Conservation (phyloP, 92 coral and sea anemone genomes). For the Zoanthus sansibaricus region DNA sequence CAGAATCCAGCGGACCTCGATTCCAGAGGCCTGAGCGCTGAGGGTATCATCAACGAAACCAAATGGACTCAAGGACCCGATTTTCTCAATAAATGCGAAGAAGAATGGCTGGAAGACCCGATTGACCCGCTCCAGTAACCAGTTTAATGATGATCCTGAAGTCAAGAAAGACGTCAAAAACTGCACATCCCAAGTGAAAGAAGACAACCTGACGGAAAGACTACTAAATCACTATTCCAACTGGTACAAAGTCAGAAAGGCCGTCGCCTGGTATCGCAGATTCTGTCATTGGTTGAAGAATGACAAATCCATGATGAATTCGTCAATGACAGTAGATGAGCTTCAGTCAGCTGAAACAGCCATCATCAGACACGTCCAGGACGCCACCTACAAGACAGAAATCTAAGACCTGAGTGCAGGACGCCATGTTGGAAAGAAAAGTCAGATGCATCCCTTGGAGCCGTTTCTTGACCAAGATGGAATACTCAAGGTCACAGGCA, state of each 20-base stretch:
- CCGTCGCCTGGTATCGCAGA: conserved; percentile 32
- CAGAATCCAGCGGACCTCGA: conserved; percentile 57
- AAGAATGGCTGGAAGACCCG: conserved; percentile 45
- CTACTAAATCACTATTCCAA: conserved; percentile 21
- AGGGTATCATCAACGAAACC: conserved; percentile 36
- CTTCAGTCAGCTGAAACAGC: neutral
- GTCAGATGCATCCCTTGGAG: conserved; percentile 14
- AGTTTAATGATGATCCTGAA: conserved; percentile 15
- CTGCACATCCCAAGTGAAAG: conserved; percentile 17
- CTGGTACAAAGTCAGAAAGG: conserved; percentile 25
- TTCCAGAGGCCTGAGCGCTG: conserved; percentile 33
- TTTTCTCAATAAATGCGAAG: conserved; percentile 33
- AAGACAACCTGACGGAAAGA: conserved; percentile 10
- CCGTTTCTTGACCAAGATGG: conserved; percentile 6
- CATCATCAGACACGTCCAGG: conserved; percentile 18
- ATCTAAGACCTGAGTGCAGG: neutral
- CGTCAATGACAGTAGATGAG: conserved; percentile 31
- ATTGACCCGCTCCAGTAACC: neutral
- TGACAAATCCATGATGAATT: conserved; percentile 6
- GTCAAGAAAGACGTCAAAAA: conserved; percentile 12
- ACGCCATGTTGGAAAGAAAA: conserved; percentile 5
- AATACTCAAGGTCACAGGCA: conserved; percentile 11
- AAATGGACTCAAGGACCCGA: conserved; percentile 41
- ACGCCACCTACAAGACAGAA: conserved; percentile 9
- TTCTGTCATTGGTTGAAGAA: conserved; percentile 18